phyloP scores from a whole-genome alignment of 2,113 vertebrate species.

The Ochotona princeps region DNA sequence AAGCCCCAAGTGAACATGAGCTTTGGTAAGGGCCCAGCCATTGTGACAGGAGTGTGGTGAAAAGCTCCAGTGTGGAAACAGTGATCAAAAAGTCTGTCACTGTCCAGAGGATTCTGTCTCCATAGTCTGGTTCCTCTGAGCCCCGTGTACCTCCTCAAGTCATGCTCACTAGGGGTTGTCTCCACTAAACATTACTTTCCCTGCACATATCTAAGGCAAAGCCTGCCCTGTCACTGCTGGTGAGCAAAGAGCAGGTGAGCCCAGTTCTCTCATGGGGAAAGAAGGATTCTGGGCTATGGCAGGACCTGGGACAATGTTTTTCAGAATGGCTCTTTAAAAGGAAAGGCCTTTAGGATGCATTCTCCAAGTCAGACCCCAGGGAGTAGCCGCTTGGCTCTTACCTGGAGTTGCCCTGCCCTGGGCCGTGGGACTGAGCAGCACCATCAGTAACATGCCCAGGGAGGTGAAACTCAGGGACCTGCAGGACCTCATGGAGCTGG shows the following conservation, averaged over 20 bases:
- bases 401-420: slow-evolving; percentile 32
- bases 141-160: background rate
- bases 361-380: background rate
- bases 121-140: background rate
- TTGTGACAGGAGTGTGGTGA: background rate
- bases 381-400: background rate
- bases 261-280: background rate
- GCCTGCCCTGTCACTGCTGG: background rate
- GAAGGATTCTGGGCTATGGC: background rate
- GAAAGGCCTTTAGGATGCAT: fast-evolving
- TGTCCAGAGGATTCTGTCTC: no score
- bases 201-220: fast-evolving
- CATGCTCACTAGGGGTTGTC: background rate
- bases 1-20: fast-evolving
- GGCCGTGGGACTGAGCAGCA: background rate
- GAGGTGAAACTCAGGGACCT: background rate
- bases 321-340: background rate
- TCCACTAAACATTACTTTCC: background rate
- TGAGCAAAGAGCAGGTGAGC: fast-evolving
- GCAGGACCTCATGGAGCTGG: background rate
- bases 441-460: background rate
- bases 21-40: background rate
- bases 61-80: background rate
- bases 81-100: background rate
- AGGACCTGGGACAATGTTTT: fast-evolving